A percentile compares a stretch with the other conserved stretches of the same genome.
Conservation (phyloP, 1,140 invertebrate species). For the Lutraria rhynchaena region DNA sequence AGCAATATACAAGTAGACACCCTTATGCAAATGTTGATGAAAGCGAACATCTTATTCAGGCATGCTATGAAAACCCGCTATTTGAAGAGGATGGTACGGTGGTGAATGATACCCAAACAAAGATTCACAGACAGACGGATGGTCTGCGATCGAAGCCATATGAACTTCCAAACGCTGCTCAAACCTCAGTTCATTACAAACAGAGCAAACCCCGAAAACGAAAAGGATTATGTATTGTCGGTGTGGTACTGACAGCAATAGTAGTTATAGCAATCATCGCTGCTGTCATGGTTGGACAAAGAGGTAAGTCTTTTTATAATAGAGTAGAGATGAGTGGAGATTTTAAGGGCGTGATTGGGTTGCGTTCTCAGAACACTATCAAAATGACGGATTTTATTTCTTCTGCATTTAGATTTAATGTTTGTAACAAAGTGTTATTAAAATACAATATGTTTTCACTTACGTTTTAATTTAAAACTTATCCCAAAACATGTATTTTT, state of each 20-base stretch:
- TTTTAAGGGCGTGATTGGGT: too few relatives aligned
- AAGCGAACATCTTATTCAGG: conserved; percentile 54
- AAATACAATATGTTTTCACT: too few relatives aligned
- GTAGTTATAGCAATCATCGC: conserved; percentile 39
- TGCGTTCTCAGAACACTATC: too few relatives aligned
- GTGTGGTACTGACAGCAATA: background rate
- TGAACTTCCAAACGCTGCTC: conserved; percentile 43
- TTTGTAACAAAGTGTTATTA: too few relatives aligned
- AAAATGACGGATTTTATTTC: too few relatives aligned
- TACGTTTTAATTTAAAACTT: too few relatives aligned
- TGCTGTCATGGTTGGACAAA: conserved; percentile 46
- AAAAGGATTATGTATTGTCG: conserved; percentile 28
- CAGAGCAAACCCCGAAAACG: conserved; percentile 7
- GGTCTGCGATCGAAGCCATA: conserved; percentile 47
- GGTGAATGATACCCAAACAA: conserved; percentile 45
- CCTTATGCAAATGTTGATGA: conserved; percentile 44
- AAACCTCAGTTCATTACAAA: conserved; percentile 44
- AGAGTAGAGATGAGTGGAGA: too few relatives aligned
- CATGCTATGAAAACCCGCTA: conserved; percentile 55
- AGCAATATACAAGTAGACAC: conserved; percentile 18
- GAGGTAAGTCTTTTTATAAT: too few relatives aligned
- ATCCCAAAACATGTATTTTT: too few relatives aligned
- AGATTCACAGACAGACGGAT: conserved; percentile 45
- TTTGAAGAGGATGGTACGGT: conserved; percentile 55
- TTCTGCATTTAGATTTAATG: too few relatives aligned